Conservation (phyloP, 2,888 invertebrate genomes). For the Meiosimyza platycephala region DNA sequence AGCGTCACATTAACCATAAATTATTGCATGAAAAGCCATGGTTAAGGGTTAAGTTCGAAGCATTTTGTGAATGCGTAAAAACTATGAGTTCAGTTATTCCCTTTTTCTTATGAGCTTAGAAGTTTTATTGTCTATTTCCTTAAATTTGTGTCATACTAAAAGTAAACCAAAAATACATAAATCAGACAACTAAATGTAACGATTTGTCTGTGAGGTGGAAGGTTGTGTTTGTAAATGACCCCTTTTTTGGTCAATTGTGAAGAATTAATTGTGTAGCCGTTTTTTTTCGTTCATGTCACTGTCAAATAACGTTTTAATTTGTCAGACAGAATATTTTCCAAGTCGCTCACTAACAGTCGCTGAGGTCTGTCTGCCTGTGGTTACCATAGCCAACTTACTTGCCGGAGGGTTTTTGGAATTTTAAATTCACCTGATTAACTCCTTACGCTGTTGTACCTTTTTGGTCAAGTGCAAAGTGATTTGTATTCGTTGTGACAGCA, state of each 20-base stretch:
- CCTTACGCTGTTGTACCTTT: conserved; percentile 14
- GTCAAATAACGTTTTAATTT: conserved; percentile 31
- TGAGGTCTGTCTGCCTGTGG: too few relatives aligned
- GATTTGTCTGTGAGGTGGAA: too few relatives aligned
- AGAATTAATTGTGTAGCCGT: conserved; percentile 17
- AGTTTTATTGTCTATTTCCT: conserved; percentile 22
- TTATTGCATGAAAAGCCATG: conserved; percentile 5
- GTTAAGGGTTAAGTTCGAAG: background rate
- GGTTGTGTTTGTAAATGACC: background rate
- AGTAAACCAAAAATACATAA: background rate
- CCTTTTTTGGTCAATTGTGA: conserved; percentile 3
- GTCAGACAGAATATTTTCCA: conserved; percentile 2
- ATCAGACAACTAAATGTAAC: too few relatives aligned
- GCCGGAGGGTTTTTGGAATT: background rate
- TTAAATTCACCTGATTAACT: conserved; percentile 15
- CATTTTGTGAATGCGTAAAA: conserved; percentile 1
- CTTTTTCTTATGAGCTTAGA: background rate
- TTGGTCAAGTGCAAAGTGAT: conserved; percentile 17
- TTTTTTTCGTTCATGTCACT: conserved; percentile 19
- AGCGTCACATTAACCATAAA: background rate
- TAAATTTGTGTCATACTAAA: conserved; percentile 4
- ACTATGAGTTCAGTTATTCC: too few relatives aligned
- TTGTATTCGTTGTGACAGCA: conserved; percentile 25
- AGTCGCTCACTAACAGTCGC: background rate
- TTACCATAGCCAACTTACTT: background rate